Evolutionary conservation across 1,140 invertebrate species (phyloP), one percentile per base, ranked within the genome.

Genomic region (Micrasema minimum): DNA sequence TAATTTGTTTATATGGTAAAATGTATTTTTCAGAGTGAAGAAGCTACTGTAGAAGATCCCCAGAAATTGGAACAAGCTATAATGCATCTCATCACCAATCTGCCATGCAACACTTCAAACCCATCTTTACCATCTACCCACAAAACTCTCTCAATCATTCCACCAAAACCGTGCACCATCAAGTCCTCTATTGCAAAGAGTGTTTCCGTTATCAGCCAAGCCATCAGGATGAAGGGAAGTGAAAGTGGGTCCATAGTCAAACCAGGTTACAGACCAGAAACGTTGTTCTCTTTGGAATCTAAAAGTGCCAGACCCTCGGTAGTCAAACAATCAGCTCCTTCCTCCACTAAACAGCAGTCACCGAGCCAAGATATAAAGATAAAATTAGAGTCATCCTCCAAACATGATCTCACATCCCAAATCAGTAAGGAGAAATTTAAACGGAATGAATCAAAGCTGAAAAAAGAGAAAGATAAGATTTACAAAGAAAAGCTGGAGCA

Each of bases 21-120:
- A 45, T 50, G 22, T 12, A 57, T 37, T 55, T 76, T 73, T 57
- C 57, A 76, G 70, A 51, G 14, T 18, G 57, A 41, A 11, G 78
- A 78, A 65, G 78, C 80, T 22, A 81, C 77, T 10, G 85, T 90
- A 0, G 90, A 92, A 76, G 89, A 92, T 80, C 88, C 90, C 0
- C 78, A 82, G 2, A 81, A 89, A 66, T 75, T 92, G 4, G 88
- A 92, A 72, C 84, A 87, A 66, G 90, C 88, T 0, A 88, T 93
- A 14, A 82, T 87, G 3, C 83, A 90, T 59, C 78, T 93, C n/a
- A 88, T 93, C 50, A 88, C 87, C 37, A 88, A 91, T 73, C 77
- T 91, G 20, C 86, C 88, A 4, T 83, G 85, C 0, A 80, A 80
- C 1, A 61, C 59, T 0, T 71, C 72, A 18, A 55, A 65, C 20